These are phyloP conservation scores for Netelia inedita DNA, from an alignment of 2,888 invertebrate species.

Conservation along the genomic window DNA sequence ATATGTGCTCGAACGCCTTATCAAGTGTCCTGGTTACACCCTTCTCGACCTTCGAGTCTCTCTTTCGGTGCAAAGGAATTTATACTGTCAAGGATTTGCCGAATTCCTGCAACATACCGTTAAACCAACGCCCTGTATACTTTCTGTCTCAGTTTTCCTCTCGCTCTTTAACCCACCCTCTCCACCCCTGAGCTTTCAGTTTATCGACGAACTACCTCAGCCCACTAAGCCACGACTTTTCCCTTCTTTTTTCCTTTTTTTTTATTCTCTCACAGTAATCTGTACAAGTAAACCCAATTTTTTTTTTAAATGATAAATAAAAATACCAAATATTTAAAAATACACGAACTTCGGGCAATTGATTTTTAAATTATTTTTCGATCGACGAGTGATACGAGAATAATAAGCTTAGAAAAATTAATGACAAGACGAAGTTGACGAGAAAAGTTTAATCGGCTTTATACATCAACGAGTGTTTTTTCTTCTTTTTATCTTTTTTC, in stretches of 20 bases:
- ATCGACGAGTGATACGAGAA: too few species aligned
- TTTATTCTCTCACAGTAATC: background rate
- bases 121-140: conserved; percentile 7
- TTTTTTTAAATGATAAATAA: background rate
- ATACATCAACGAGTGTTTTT: background rate
- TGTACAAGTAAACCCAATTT: background rate
- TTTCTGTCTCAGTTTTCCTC: background rate
- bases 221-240: conserved; percentile 17
- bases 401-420: background rate
- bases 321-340: background rate
- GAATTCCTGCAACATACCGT: conserved; percentile 42
- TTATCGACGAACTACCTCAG: conserved; percentile 55
- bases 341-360: too few species aligned
- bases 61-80: conserved; percentile 49
- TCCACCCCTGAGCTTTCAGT: conserved; percentile 58
- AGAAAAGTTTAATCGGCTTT: too few species aligned
- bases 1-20: conserved; percentile 63
- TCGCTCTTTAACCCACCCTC: conserved; percentile 43
- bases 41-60: conserved; percentile 62
- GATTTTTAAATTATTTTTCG: too few species aligned
- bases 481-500: background rate
- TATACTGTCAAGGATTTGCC: conserved; percentile 56
- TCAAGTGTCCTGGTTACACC: conserved; percentile 70
- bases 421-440: too few species aligned
- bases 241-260: conserved; percentile 8